Base-by-base conservation (phyloP, 2,113 vertebrate species). In the Vombatus ursinus region DNA sequence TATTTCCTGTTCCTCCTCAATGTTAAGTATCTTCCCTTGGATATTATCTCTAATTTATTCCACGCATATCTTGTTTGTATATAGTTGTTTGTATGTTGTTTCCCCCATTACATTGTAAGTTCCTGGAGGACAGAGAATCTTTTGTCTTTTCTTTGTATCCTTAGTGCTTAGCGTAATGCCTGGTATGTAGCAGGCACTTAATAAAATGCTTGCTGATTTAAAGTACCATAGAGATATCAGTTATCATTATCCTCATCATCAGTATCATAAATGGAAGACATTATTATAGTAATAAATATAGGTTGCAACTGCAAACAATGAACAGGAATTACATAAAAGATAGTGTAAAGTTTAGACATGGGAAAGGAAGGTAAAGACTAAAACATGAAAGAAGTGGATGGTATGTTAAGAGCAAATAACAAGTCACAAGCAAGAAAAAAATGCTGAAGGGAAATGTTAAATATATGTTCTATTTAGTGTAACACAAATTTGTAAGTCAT, bases 391-490 rank as follows among this genome's bases (percentile, higher is more conserved):
- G 25, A 10, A n/a, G 26, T 3, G 44, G 10, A 90, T 52, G 11
- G 52, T 1, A 10, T 47, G 12, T 54, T 49, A 10, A 7, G 3
- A 61, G n/a, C 16, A 92, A 84, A 94, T 61, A 26, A 3, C 1
- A 90, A 90, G 31, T 25, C 49, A 52, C 52, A 51, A 93, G 31
- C 95, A 96, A 94, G 1, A 84, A 52, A 5, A 7, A 91, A 95
- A 89, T 90, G 44, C 37, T 96, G 48, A 50, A 93, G 68, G 44
- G 8, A 89, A 84, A 93, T 77, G 11, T 0, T 48, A n/a, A n/a
- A 77, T 77, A 68, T 68, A 22, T 77, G 16, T 84, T 44, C n/a
- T 84, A 84, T 44, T 23, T 84, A 84, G 37, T 44, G 16, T 22
- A 44, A 44, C n/a, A 44, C 16, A 84, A 84, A 44, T 2, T 84